A percentile compares a stretch with the other conserved stretches of the same genome.
Conservation (phyloP, 2,113 vertebrate species). For the Malurus alboscapulatus region DNA sequence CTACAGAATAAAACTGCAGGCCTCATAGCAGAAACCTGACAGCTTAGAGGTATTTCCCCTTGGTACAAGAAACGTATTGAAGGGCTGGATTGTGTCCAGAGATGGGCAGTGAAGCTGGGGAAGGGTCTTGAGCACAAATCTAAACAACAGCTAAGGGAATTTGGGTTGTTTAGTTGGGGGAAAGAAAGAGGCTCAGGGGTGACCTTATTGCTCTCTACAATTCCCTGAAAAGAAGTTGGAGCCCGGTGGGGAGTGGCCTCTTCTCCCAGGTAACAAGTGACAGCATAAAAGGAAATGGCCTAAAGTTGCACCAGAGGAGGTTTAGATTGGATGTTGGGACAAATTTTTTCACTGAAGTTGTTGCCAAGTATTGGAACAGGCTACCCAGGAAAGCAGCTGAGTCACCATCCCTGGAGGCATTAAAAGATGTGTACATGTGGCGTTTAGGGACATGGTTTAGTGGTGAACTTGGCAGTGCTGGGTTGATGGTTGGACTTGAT, state of each 20-base stretch:
- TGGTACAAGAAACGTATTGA: background rate
- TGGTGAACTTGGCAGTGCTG: background rate
- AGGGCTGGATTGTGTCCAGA: background rate
- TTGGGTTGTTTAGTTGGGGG: background rate
- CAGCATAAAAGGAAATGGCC: background rate
- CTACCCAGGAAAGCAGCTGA: background rate
- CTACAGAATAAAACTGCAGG: background rate
- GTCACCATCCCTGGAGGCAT: background rate
- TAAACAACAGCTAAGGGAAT: background rate
- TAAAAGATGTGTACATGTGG: background rate
- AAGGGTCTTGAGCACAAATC: background rate
- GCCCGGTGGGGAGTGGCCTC: fast-evolving
- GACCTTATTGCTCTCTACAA: background rate
- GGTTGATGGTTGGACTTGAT: background rate
- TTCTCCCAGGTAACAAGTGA: background rate
- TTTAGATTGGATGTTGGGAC: background rate
- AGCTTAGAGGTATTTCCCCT: background rate
- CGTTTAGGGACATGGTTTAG: background rate
- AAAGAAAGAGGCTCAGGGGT: background rate
- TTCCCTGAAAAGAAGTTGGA: background rate
- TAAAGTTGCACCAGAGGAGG: background rate
- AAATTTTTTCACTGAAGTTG: background rate
- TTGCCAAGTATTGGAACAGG: background rate
- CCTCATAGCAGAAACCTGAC: background rate
- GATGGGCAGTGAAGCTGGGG: background rate